A percentile compares a stretch with the other conserved stretches of the same genome.
Evolutionary conservation across 2,888 invertebrate genomes (phyloP).

Genomic region (Thymelicus acteon): DNA sequence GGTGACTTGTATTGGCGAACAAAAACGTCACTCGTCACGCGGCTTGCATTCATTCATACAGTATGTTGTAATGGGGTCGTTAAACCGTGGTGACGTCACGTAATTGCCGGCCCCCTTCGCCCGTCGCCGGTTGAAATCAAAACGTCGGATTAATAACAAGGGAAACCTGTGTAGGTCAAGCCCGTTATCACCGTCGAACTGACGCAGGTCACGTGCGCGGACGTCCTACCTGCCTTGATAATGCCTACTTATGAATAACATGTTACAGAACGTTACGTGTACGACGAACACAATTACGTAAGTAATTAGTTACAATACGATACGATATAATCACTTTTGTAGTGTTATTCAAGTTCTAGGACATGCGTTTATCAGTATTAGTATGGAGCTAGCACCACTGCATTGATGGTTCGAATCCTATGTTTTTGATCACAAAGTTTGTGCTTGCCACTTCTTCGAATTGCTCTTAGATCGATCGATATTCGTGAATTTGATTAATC

Average conservation of each 20-base stretch:
- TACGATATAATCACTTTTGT: constrained; percentile 3
- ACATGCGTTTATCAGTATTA: background rate
- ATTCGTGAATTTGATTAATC: no score
- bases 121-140: constrained; percentile 79
- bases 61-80: constrained; percentile 84
- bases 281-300: constrained; percentile 10
- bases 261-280: constrained; percentile 16
- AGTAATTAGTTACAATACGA: constrained; percentile 17
- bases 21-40: constrained; percentile 79
- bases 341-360: constrained; percentile 7
- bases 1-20: constrained; percentile 58
- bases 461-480: no score
- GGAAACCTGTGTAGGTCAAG: constrained; percentile 82
- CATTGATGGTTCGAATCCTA: no score
- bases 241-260: constrained; percentile 32
- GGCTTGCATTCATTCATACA: constrained; percentile 83
- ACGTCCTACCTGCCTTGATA: constrained; percentile 41
- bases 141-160: constrained; percentile 82
- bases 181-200: constrained; percentile 56
- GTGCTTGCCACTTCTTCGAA: no score
- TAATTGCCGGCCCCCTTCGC: constrained; percentile 82
- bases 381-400: background rate
- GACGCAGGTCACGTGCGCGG: constrained; percentile 33
- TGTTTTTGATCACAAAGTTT: no score
- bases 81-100: constrained; percentile 82